A percentile compares a stretch with the other conserved stretches of the same genome.
phyloP scores from a whole-genome alignment of 2,888 invertebrate species.

The Leucophenga montana region DNA sequence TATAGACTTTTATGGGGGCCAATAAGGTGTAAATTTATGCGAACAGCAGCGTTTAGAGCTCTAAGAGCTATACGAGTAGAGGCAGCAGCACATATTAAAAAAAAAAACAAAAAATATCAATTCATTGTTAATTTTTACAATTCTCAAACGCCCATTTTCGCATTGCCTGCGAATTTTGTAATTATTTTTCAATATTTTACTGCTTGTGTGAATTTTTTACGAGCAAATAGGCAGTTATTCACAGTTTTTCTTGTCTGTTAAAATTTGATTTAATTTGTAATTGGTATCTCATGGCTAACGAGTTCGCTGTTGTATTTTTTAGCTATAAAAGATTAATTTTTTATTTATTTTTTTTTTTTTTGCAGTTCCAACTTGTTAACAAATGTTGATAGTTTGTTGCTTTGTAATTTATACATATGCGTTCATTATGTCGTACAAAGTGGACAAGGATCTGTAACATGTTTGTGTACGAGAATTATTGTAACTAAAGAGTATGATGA shows the following conservation, averaged over 20 bases:
- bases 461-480: slow-evolving; percentile 1
- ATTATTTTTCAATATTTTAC: slow-evolving; percentile 50
- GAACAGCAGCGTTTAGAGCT: slow-evolving; percentile 23
- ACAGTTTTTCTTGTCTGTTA: slow-evolving; percentile 63
- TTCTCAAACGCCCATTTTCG: slow-evolving; percentile 53
- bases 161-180: slow-evolving; percentile 50
- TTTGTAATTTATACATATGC: slow-evolving; percentile 58
- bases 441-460: slow-evolving; percentile 55
- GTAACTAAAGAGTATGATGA: neutral
- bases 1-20: slow-evolving; percentile 66
- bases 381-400: slow-evolving; percentile 55
- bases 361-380: slow-evolving; percentile 47
- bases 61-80: neutral
- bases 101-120: slow-evolving; percentile 49
- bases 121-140: slow-evolving; percentile 57
- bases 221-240: slow-evolving; percentile 67
- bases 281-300: slow-evolving; percentile 64
- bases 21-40: slow-evolving; percentile 72
- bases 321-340: slow-evolving; percentile 18
- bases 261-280: slow-evolving; percentile 55
- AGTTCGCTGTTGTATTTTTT: slow-evolving; percentile 51
- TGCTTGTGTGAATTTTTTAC: slow-evolving; percentile 46
- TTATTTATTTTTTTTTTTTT: slow-evolving; percentile 34
- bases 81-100: slow-evolving; percentile 30
- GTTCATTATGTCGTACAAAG: slow-evolving; percentile 56